Evolutionary conservation across 2,797 vertebrate genomes (phyloP).

Genomic region (Syndactyla subalaris): DNA sequence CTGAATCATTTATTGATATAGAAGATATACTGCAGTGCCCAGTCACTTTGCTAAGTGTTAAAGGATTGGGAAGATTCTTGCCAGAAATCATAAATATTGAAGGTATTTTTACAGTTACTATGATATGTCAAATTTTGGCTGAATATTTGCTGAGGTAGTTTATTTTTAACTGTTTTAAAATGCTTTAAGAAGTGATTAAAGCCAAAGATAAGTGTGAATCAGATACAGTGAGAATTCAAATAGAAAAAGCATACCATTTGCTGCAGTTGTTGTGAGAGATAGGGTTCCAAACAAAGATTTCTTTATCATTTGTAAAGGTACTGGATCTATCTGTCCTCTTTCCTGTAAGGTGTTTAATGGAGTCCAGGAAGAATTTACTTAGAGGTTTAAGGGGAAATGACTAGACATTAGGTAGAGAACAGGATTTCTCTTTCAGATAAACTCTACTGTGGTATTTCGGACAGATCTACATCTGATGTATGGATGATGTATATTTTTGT

Average conservation of each 20-base stretch:
- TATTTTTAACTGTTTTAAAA: slow-evolving; percentile 28
- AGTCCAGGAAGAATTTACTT: not conserved
- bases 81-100: slow-evolving; percentile 32
- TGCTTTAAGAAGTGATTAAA: not conserved
- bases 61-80: not conserved
- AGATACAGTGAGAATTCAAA: not conserved
- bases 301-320: not conserved
- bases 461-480: not conserved
- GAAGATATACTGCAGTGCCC: not conserved
- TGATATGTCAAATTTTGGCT: not conserved
- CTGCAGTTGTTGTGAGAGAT: not conserved
- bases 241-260: not conserved
- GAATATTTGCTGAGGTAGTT: not conserved
- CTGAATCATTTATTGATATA: slow-evolving; percentile 30
- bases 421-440: not conserved
- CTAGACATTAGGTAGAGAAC: not conserved
- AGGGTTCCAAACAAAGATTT: not conserved
- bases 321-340: not conserved
- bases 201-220: not conserved
- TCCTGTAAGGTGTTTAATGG: not conserved
- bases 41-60: slow-evolving; percentile 3
- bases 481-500: not conserved
- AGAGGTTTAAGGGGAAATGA: not conserved
- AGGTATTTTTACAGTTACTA: not conserved
- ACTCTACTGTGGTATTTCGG: not conserved